phyloP scores from a whole-genome alignment of 2,797 vertebrate species.

The Pseudomugil tenellus region DNA sequence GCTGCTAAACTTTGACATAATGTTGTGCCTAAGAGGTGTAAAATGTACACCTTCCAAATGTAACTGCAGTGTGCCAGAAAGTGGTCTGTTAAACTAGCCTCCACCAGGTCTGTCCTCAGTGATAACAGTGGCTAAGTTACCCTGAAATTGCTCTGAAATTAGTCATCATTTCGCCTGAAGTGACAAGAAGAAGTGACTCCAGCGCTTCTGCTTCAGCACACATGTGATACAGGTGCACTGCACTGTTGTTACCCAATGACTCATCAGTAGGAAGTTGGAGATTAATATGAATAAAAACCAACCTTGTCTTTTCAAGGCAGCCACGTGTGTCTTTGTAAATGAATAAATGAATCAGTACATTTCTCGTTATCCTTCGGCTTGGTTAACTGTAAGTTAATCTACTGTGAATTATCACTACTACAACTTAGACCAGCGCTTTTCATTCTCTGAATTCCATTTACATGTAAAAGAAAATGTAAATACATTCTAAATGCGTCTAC shows the following conservation, averaged over 20 bases:
- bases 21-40: constrained; percentile 10
- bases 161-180: constrained; percentile 29
- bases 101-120: constrained; percentile 17
- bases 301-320: not conserved
- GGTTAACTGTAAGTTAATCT: not conserved
- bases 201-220: constrained; percentile 16
- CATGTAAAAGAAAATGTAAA: not conserved
- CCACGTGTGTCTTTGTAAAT: not conserved
- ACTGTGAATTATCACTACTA: not conserved
- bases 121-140: constrained; percentile 40
- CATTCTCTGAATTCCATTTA: not conserved
- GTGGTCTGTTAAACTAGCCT: constrained; percentile 14
- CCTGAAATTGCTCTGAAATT: constrained; percentile 54
- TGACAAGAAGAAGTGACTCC: constrained; percentile 28
- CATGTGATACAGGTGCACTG: constrained; percentile 10
- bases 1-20: constrained; percentile 17
- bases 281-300: not conserved
- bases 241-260: not conserved
- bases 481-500: not conserved
- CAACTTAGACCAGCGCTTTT: not conserved
- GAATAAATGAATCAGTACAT: too few species aligned
- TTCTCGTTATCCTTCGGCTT: too few species aligned
- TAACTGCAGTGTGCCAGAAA: constrained; percentile 24
- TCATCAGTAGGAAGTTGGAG: not conserved
- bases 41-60: constrained; percentile 13